phyloP scores from a whole-genome alignment of 2,888 invertebrate genomes.

The Stenodera caucasica region DNA sequence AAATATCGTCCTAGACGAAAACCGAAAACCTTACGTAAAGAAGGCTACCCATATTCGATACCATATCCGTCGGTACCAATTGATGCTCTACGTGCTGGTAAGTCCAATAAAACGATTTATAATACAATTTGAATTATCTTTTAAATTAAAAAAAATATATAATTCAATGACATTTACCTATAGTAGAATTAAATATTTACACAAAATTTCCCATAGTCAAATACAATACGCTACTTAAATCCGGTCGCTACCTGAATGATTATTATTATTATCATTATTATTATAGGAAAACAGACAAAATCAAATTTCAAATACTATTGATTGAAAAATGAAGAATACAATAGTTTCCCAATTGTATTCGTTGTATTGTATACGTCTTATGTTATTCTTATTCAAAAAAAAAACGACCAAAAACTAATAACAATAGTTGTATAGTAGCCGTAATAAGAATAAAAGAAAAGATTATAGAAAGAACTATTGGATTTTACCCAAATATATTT shows the following conservation, averaged over 20 bases:
- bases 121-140: neutral
- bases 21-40: constrained; percentile 85
- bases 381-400: constrained; percentile 42
- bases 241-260: constrained; percentile 46
- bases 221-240: constrained; percentile 33
- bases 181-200: constrained; percentile 34
- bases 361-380: constrained; percentile 33
- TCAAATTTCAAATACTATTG: constrained; percentile 48
- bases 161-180: constrained; percentile 24
- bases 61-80: constrained; percentile 90
- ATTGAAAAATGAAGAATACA: constrained; percentile 38
- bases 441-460: neutral
- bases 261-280: constrained; percentile 28
- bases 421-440: neutral
- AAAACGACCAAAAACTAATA: constrained; percentile 12
- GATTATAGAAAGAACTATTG: neutral
- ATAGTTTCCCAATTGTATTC: constrained; percentile 40
- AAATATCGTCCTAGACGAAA: constrained; percentile 90
- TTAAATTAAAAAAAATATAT: constrained; percentile 22
- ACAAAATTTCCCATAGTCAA: constrained; percentile 26
- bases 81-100: constrained; percentile 85
- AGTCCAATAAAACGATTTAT: constrained; percentile 48
- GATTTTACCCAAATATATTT: neutral
- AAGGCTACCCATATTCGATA: constrained; percentile 90
- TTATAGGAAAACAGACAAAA: constrained; percentile 51